Percentiles rank a stretch among this genome's conserved stretches.
Evolutionary conservation across 2,113 vertebrate genomes (phyloP).

Genomic region (Aegotheles bennettii): DNA sequence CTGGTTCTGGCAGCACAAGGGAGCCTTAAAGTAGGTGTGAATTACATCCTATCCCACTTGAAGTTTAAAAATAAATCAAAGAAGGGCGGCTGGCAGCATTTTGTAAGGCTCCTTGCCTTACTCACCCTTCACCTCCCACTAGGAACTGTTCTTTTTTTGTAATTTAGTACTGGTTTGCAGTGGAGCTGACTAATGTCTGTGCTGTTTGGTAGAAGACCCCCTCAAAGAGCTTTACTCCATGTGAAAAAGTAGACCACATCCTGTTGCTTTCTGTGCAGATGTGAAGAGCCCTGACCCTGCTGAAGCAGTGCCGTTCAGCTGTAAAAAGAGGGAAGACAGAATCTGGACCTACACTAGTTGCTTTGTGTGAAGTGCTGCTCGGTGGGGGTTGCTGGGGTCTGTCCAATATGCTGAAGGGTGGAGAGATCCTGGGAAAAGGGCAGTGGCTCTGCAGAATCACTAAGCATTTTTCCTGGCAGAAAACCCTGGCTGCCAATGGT

Average conservation of each 20-base stretch:
- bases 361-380: background rate
- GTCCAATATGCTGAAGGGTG: background rate
- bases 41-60: constrained; percentile 53
- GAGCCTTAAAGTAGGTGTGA: constrained; percentile 47
- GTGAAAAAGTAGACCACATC: constrained; percentile 45
- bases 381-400: background rate
- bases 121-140: constrained; percentile 52
- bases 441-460: background rate
- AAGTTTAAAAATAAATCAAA: constrained; percentile 62
- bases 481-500: background rate
- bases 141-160: constrained; percentile 18
- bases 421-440: background rate
- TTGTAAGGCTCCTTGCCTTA: constrained; percentile 32
- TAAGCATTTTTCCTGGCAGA: background rate
- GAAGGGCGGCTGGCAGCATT: background rate
- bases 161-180: background rate
- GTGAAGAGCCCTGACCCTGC: background rate
- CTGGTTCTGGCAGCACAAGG: background rate
- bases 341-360: background rate
- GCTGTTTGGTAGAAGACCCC: constrained; percentile 31
- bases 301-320: background rate
- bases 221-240: constrained; percentile 20
- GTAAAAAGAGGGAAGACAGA: background rate
- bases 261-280: constrained; percentile 37
- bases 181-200: constrained; percentile 22